Evolutionary conservation across 2,113 vertebrate species (phyloP).

Genomic region (Salminus brasiliensis): DNA sequence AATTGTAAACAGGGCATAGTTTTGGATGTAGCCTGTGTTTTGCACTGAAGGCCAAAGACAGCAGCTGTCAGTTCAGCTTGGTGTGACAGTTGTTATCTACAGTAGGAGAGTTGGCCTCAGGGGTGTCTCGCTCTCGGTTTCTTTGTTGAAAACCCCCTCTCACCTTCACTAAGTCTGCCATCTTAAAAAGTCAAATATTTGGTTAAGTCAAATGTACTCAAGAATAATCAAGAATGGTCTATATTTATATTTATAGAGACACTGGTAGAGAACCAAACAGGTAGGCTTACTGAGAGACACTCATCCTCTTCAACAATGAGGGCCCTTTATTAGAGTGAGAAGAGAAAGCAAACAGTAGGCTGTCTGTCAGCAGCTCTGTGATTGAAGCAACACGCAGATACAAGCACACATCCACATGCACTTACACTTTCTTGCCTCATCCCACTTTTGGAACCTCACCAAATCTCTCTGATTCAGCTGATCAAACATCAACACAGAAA

Average conservation of each 20-base stretch:
- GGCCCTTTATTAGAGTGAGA: conserved; percentile 32
- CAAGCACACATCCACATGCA: conserved; percentile 5
- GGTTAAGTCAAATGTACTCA: neutral
- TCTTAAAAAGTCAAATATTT: conserved; percentile 29
- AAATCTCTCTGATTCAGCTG: conserved; percentile 39
- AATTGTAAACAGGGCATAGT: neutral
- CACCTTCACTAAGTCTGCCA: neutral
- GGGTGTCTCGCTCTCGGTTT: conserved; percentile 15
- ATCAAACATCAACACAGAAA: conserved; percentile 37
- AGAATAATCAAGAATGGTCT: neutral
- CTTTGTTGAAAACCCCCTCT: neutral
- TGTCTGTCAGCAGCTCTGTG: conserved; percentile 46
- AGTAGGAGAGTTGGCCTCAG: conserved; percentile 14
- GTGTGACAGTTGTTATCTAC: conserved; percentile 9
- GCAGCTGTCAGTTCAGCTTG: conserved; percentile 34
- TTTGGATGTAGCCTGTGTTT: neutral
- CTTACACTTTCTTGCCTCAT: conserved; percentile 40
- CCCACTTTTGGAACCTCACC: conserved; percentile 29
- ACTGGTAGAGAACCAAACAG: conserved; percentile 33
- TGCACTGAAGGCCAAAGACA: conserved; percentile 2
- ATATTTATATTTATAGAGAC: neutral
- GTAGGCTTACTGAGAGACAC: conserved; percentile 16
- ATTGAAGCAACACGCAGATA: conserved; percentile 37
- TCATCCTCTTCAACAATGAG: conserved; percentile 26
- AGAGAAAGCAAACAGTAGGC: conserved; percentile 51